These are phyloP conservation scores for Lithobius niger DNA, from an alignment of 1,140 invertebrate species.

Conservation along the genomic window DNA sequence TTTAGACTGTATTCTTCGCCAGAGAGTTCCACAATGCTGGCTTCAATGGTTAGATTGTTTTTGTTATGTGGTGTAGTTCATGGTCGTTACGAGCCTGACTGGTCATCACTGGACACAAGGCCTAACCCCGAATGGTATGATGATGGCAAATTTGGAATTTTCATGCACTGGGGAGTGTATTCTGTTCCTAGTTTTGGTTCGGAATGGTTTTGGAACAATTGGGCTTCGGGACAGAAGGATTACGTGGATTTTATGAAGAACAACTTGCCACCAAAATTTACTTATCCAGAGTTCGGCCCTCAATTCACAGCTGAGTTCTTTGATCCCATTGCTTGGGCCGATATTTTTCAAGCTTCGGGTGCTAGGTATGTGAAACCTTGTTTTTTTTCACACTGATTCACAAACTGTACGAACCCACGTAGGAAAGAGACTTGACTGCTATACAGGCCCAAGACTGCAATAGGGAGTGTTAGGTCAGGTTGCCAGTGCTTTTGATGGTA, in stretches of 20 bases:
- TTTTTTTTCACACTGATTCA: no score
- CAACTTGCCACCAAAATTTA: conserved; percentile 60
- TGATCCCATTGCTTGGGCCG: conserved; percentile 58
- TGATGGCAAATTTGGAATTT: conserved; percentile 38
- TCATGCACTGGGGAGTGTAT: conserved; percentile 41
- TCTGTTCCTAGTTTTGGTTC: conserved; percentile 33
- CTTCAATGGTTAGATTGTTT: no score
- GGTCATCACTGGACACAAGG: conserved; percentile 36
- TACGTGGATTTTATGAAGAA: conserved; percentile 42
- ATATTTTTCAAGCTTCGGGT: conserved; percentile 55
- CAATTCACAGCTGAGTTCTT: conserved; percentile 72
- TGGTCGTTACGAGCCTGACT: conserved; percentile 23
- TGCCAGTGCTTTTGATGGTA: no score
- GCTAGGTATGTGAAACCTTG: conserved; percentile 66
- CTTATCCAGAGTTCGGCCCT: conserved; percentile 72
- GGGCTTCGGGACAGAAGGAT: conserved; percentile 18
- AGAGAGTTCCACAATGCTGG: no score
- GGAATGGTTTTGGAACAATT: conserved; percentile 31
- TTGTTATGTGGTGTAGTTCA: no score
- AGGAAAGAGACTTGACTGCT: no score
- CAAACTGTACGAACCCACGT: no score
- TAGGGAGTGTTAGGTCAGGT: no score
- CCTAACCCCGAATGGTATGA: conserved; percentile 38
- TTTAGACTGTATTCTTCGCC: no score
- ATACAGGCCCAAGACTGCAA: no score